Evolutionary conservation across 2,797 vertebrate species (phyloP).

Genomic region (Xerus rutilus): DNA sequence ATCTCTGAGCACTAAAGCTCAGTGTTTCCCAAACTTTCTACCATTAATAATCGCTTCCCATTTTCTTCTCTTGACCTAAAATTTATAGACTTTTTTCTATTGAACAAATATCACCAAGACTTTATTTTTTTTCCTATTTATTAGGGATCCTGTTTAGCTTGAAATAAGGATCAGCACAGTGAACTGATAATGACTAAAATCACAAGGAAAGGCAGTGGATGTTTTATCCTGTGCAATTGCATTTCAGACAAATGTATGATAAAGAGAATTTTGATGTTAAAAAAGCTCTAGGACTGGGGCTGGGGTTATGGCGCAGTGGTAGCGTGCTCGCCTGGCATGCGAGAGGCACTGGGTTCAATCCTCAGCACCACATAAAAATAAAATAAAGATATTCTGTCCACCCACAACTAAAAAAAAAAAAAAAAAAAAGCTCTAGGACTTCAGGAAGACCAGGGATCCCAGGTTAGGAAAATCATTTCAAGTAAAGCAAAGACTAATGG

Average conservation of each 20-base stretch:
- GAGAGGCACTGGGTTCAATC: too few relatives aligned
- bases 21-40: background rate
- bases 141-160: constrained; percentile 9
- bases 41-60: background rate
- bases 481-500: background rate
- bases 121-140: background rate
- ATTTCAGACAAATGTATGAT: background rate
- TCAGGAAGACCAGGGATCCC: background rate
- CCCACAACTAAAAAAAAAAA: too few relatives aligned
- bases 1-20: background rate
- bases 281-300: background rate
- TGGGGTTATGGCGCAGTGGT: too few relatives aligned
- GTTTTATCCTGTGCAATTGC: background rate
- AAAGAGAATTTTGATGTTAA: constrained; percentile 13
- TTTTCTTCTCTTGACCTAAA: background rate
- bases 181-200: background rate
- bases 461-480: background rate
- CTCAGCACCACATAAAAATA: too few relatives aligned
- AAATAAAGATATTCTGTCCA: too few relatives aligned
- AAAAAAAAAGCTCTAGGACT: background rate
- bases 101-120: constrained; percentile 22
- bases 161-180: background rate
- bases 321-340: too few relatives aligned
- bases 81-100: background rate
- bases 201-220: background rate